Base-by-base conservation (phyloP, 1,140 invertebrate species). In the Eurosta solidaginis region DNA sequence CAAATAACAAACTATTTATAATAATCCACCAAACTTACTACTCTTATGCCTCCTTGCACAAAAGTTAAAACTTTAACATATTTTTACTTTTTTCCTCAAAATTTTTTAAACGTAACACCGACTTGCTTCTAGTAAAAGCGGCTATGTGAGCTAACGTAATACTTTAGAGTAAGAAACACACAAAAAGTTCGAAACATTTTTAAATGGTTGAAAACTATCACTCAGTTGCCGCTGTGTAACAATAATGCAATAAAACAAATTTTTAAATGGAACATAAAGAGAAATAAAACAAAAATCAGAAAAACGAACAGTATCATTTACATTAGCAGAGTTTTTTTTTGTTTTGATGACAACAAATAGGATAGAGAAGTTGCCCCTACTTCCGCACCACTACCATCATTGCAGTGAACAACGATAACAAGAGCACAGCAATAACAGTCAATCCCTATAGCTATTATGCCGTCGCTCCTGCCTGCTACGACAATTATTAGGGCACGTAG, bases 241-340 rank as follows among this genome's bases (percentile, higher is more conserved):
- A 40, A 10, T 33, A 68, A 40, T 1, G 25, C 20, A 3, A 36
- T 14, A 42, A n/a, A 22, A 33, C 27, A 52, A 9, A 47, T 4
- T 47, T 47, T 47, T 14, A n/a, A 47, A 47, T 47, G n/a, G 14
- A 12, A 36, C 7, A n/a, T 10, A 68, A 40, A 40, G 36, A 9
- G n/a, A 36, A 40, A 68, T 20, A 2, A 40, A 40, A 68, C 33
- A 0, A 2, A 40, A 68, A 68, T 68, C 59, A 22, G 33, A 68
- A 68, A 68, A 40, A 10, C 27, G 27, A 17, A 68, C 33, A 68
- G 59, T 68, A 68, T 68, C 59, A 36, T 68, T 68, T 68, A 68
- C 59, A 68, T 59, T n/a, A 12, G 25, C 59, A n/a, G n/a, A n/a
- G n/a, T n/a, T n/a, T n/a, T n/a, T n/a, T n/a, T n/a, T 36, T n/a